These are phyloP conservation scores for Syrrhaptes paradoxus DNA, from an alignment of 2,113 vertebrate genomes.

Conservation along the genomic window DNA sequence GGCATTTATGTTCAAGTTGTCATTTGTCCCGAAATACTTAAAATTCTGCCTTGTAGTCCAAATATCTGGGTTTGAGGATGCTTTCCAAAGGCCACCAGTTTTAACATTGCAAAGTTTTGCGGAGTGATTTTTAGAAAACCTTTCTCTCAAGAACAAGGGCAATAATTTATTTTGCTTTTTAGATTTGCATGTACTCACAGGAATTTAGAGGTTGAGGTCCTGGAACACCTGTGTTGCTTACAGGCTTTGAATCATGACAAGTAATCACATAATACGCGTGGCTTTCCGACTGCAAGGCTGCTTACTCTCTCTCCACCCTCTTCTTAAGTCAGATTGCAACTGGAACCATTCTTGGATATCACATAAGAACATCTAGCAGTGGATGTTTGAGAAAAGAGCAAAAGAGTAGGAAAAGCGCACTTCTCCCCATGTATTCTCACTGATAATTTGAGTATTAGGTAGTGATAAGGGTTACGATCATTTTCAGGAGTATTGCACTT, in stretches of 20 bases:
- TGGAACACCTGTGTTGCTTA: not conserved
- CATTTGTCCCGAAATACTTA: not conserved
- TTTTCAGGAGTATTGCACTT: not conserved
- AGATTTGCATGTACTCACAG: not conserved
- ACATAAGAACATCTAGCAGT: not conserved
- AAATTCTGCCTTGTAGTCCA: not conserved
- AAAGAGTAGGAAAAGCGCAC: not conserved
- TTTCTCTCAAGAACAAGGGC: not conserved
- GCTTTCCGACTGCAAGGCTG: not conserved
- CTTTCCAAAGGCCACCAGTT: not conserved
- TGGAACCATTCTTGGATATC: not conserved
- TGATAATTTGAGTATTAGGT: not conserved
- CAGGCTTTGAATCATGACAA: not conserved
- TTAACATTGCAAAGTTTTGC: not conserved
- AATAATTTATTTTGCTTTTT: not conserved
- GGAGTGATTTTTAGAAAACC: not conserved
- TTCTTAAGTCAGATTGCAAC: not conserved
- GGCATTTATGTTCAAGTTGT: not conserved
- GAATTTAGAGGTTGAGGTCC: not conserved
- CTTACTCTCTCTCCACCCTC: not conserved
- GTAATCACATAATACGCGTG: accelerated
- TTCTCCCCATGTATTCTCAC: not conserved
- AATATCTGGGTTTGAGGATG: not conserved
- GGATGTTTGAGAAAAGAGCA: not conserved
- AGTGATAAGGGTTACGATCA: not conserved